Conservation (phyloP, 2,797 vertebrate species). For the Arnoldichthys spilopterus region DNA sequence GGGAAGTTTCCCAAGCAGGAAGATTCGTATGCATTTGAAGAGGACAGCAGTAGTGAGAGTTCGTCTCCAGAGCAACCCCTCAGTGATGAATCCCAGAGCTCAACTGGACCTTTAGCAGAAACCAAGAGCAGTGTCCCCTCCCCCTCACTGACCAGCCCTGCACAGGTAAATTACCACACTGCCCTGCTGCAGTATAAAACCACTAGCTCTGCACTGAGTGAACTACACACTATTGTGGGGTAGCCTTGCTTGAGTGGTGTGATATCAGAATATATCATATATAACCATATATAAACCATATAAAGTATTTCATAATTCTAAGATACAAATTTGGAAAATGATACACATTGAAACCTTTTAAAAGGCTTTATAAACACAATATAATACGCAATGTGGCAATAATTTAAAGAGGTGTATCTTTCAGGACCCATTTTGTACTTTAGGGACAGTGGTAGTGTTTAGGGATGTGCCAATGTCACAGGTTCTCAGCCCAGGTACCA, state of each 20-base stretch:
- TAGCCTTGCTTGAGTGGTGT: background rate
- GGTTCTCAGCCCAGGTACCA: too few relatives aligned
- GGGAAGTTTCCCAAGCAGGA: slow-evolving; percentile 86
- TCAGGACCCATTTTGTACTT: too few relatives aligned
- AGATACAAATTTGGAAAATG: background rate
- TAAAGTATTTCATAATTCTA: background rate
- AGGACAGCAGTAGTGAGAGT: slow-evolving; percentile 94
- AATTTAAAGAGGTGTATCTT: too few relatives aligned
- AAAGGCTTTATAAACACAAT: background rate
- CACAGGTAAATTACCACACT: slow-evolving; percentile 76
- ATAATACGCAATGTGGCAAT: too few relatives aligned
- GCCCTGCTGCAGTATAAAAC: background rate
- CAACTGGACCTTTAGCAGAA: slow-evolving; percentile 76
- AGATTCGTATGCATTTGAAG: slow-evolving; percentile 93
- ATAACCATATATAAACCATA: too few relatives aligned
- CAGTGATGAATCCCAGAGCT: slow-evolving; percentile 86
- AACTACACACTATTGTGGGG: background rate
- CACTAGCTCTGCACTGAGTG: background rate
- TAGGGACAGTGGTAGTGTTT: too few relatives aligned
- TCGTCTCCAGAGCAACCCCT: slow-evolving; percentile 89
- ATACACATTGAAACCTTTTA: background rate
- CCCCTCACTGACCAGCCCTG: slow-evolving; percentile 67
- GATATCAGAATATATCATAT: too few relatives aligned
- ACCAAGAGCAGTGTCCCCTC: slow-evolving; percentile 75
- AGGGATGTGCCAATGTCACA: too few relatives aligned